Evolutionary conservation across 2,888 invertebrate genomes (phyloP).

Genomic region (Dione juno): DNA sequence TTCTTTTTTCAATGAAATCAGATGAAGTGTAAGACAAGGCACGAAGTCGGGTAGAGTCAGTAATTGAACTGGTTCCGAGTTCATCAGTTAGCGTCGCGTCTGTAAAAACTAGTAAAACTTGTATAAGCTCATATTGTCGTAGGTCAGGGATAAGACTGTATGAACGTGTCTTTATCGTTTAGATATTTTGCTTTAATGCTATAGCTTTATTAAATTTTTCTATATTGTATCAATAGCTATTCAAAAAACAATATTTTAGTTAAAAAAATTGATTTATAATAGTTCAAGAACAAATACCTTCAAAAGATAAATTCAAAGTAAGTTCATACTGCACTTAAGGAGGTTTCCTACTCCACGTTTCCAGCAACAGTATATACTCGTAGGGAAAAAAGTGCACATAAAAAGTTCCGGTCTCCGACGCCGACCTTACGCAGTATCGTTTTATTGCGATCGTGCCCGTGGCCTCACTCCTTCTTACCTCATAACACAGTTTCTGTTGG

Average conservation of each 20-base stretch:
- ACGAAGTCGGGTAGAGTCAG: background rate
- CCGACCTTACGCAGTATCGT: slow-evolving; percentile 78
- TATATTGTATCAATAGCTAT: background rate
- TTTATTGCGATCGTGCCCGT: slow-evolving; percentile 78
- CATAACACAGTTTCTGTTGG: slow-evolving; percentile 80
- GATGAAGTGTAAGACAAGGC: background rate
- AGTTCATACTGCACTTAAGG: slow-evolving; percentile 28
- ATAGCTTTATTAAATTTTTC: background rate
- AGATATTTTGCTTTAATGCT: background rate
- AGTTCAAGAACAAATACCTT: background rate
- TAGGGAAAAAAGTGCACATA: slow-evolving; percentile 58
- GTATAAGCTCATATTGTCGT: slow-evolving; percentile 30
- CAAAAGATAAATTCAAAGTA: slow-evolving; percentile 25
- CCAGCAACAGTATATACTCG: slow-evolving; percentile 46
- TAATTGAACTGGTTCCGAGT: slow-evolving; percentile 26
- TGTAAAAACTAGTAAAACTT: slow-evolving; percentile 34
- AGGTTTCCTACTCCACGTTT: slow-evolving; percentile 48
- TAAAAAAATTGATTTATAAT: background rate
- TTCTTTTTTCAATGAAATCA: slow-evolving; percentile 8
- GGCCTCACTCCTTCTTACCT: slow-evolving; percentile 79
- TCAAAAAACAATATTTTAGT: background rate
- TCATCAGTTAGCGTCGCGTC: slow-evolving; percentile 33
- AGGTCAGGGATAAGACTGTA: slow-evolving; percentile 30
- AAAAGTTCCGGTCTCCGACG: slow-evolving; percentile 62
- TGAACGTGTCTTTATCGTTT: background rate